Conservation (phyloP, 1,140 invertebrate species). For the Brachionus asplanchnoidis region DNA sequence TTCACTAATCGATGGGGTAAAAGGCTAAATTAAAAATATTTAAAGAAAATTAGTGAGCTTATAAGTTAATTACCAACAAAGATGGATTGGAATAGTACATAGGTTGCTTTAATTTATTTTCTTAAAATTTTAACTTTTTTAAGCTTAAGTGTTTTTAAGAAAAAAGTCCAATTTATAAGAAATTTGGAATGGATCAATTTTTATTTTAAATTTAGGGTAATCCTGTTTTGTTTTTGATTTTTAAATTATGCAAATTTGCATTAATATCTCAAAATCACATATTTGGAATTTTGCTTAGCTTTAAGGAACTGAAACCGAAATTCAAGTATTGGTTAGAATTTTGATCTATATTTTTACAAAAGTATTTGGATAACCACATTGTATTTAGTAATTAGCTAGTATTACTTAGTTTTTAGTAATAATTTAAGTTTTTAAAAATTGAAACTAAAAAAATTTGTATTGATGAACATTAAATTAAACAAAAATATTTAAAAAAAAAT, state of each 20-base stretch:
- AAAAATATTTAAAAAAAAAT: no score
- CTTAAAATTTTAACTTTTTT: not conserved
- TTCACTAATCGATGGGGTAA: not conserved
- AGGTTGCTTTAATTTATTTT: not conserved
- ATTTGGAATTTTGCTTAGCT: not conserved
- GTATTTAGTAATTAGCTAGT: no score
- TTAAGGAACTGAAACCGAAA: no score
- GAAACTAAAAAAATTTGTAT: no score
- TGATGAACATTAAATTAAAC: no score
- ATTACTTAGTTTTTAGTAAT: no score
- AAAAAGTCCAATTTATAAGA: not conserved
- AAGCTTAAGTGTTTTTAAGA: no score
- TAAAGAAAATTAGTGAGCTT: not conserved
- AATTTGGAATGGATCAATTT: not conserved
- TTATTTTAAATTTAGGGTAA: not conserved
- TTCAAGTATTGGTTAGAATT: not conserved
- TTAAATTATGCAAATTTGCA: not conserved
- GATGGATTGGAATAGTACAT: not conserved
- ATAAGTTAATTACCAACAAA: not conserved
- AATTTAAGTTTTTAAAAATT: no score
- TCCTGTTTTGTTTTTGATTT: not conserved
- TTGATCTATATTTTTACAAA: no score
- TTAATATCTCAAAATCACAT: not conserved
- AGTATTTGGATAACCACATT: no score
- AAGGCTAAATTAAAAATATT: not conserved